Percentiles rank a stretch among this genome's conserved stretches.
phyloP scores from a whole-genome alignment of 2,888 invertebrate genomes.

The Sinodicranocentrus sp. region DNA sequence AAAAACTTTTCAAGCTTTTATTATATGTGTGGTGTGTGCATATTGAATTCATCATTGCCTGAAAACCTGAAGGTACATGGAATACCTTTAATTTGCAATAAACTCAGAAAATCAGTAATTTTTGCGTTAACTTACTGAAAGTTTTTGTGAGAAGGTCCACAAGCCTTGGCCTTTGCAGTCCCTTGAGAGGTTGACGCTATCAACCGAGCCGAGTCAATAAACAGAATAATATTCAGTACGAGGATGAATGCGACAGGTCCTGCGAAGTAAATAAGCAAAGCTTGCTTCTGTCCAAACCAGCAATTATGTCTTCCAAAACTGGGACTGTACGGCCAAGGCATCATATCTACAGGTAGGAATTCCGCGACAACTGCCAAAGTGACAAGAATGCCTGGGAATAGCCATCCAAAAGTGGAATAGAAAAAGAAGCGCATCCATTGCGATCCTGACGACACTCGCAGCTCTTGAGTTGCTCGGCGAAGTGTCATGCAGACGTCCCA shows the following conservation, averaged over 20 bases:
- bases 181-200: constrained; percentile 78
- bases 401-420: constrained; percentile 80
- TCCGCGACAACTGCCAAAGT: constrained; percentile 78
- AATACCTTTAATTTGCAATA: background rate
- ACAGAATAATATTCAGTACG: constrained; percentile 79
- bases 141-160: constrained; percentile 76
- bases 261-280: constrained; percentile 81
- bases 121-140: constrained; percentile 72
- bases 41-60: too few species aligned
- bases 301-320: constrained; percentile 79
- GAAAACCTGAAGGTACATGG: background rate
- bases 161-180: constrained; percentile 77
- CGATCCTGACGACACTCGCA: constrained; percentile 79
- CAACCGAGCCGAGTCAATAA: constrained; percentile 79
- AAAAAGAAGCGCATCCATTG: constrained; percentile 78
- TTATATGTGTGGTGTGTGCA: too few species aligned
- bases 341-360: constrained; percentile 74
- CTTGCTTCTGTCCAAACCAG: constrained; percentile 80
- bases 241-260: constrained; percentile 79
- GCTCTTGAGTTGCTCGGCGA: constrained; percentile 79
- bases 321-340: constrained; percentile 78
- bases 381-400: constrained; percentile 78
- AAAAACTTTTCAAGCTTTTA: constrained; percentile 11
- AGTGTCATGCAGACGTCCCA: constrained; percentile 80
- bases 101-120: background rate